Evolutionary conservation across 2,113 vertebrate species (phyloP).

Genomic region (Rhodinocichla rosea): DNA sequence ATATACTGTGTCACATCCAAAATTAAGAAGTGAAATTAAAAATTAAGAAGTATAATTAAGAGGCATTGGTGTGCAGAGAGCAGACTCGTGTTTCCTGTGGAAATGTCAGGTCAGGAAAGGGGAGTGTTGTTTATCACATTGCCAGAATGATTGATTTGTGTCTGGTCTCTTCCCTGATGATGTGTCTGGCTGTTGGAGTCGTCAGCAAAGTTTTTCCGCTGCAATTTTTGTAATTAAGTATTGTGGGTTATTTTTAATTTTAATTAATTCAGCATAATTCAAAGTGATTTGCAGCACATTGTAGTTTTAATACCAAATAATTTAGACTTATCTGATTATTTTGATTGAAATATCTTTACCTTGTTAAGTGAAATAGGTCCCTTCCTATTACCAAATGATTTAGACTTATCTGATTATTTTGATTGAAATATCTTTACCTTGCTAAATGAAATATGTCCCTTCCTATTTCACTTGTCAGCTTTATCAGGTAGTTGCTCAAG

Average conservation of each 20-base stretch:
- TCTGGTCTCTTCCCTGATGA: not conserved
- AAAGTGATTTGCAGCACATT: fast-evolving
- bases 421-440: not conserved
- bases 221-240: not conserved
- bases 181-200: not conserved
- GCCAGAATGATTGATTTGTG: not conserved
- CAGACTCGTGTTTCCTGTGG: fast-evolving
- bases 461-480: not conserved
- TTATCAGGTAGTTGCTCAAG: not conserved
- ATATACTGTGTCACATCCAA: not conserved
- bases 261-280: not conserved
- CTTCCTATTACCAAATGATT: not conserved
- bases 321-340: not conserved
- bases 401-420: not conserved
- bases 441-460: not conserved
- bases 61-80: not conserved
- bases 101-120: not conserved
- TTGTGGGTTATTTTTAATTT: not conserved
- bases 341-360: not conserved
- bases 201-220: not conserved
- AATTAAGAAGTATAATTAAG: not conserved
- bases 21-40: not conserved
- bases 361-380: not conserved
- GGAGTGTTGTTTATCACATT: not conserved
- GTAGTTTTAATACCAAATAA: not conserved